Evolutionary conservation across 2,797 vertebrate species (phyloP), one percentile per base, ranked within the genome.

Genomic region (Gymnoscopelus braueri): DNA sequence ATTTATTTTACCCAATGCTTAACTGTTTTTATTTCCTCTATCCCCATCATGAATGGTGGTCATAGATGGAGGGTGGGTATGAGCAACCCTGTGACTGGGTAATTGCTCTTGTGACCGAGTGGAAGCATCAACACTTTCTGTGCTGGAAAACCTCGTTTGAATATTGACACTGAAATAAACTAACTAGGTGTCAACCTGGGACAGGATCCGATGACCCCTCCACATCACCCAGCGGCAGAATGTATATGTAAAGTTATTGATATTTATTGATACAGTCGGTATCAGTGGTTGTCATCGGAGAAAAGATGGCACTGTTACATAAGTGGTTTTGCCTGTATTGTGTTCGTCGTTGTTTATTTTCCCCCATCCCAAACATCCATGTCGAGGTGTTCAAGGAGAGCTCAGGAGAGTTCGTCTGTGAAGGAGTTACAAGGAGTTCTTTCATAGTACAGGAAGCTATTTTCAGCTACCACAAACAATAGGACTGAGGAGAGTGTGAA

Each of bases 391-490:
- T 51, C 48, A 61, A 10, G 65, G 19, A 26, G 51, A 26, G 51
- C 55, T 75, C 47, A 55, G 23, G 14, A 56, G 48, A 8, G 9
- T 44, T 44, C 8, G 7, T 44, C 39, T 44, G 39, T 44, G 8
- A 2, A 10, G 26, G 2, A 29, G 39, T 44, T 13, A 32, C 49
- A 52, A 32, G 48, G 60, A 63, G 11, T 24, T 52, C 11, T 52
- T 63, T 15, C 35, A 24, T 52, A 56, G 75, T 55, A 52, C 58
- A 53, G 39, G 39, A 44, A 44, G 39, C 39, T 44, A 44, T 44
- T 44, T 44, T 68, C 59, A 35, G n/a, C 58, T n/a, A 50, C 71
- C 12, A 67, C 67, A 62, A 11, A 5, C 8, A 52, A 47, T 51
- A 19, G 54, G 49, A 29, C 39, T 44, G 71, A 35, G 69, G 51